phyloP scores from a whole-genome alignment of 2,888 invertebrate genomes.

The Agriotes lineatus region DNA sequence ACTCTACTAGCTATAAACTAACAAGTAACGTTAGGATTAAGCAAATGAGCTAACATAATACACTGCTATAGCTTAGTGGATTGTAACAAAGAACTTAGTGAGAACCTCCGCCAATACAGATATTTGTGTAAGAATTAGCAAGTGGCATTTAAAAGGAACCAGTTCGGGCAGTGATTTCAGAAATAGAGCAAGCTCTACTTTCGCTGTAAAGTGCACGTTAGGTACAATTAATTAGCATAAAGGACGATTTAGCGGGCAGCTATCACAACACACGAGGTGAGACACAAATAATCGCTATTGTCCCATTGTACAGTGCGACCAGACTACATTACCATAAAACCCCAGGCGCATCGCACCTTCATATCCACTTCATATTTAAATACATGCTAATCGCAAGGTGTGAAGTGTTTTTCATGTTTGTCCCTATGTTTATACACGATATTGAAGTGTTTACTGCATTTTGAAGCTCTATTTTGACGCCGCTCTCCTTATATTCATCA shows the following conservation, averaged over 20 bases:
- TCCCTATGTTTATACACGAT: slow-evolving; percentile 36
- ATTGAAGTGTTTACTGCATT: slow-evolving; percentile 36
- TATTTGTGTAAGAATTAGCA: no score
- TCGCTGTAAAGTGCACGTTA: neutral
- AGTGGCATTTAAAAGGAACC: no score
- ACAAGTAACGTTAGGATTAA: no score
- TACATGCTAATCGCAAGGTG: slow-evolving; percentile 50
- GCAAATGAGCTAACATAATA: no score
- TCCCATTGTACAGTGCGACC: slow-evolving; percentile 44
- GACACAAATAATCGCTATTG: slow-evolving; percentile 49
- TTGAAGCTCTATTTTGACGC: neutral
- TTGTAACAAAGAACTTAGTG: no score
- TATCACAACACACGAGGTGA: slow-evolving; percentile 50
- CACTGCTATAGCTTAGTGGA: no score
- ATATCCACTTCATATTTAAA: slow-evolving; percentile 47
- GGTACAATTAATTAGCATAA: slow-evolving; percentile 48
- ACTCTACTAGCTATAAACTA: no score
- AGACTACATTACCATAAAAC: slow-evolving; percentile 44
- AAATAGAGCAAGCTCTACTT: neutral
- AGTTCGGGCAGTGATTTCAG: no score
- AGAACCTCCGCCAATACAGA: no score
- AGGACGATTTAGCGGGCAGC: slow-evolving; percentile 48
- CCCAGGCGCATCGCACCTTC: slow-evolving; percentile 43
- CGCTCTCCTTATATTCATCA: neutral
- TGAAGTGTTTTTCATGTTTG: slow-evolving; percentile 46